Percentiles rank a stretch among this genome's conserved stretches.
Evolutionary conservation across 1,140 invertebrate genomes (phyloP).

Genomic region (Aphis craccivora): DNA sequence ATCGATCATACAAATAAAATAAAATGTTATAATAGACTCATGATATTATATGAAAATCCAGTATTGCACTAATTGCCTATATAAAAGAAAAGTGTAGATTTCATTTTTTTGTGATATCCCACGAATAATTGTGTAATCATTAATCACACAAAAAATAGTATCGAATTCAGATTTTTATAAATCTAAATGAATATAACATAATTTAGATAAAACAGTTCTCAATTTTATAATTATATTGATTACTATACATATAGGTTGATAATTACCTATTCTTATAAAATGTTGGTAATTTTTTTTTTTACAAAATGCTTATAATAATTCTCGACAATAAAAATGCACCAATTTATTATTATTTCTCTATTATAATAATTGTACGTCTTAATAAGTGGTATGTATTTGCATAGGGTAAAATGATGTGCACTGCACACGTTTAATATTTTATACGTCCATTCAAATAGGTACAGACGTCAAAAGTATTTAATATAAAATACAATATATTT

Average conservation of each 20-base stretch:
- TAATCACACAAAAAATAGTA: background rate
- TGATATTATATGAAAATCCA: background rate
- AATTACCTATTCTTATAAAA: too few relatives aligned
- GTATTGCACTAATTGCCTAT: too few relatives aligned
- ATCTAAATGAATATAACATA: background rate
- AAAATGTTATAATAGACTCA: background rate
- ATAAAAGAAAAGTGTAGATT: too few relatives aligned
- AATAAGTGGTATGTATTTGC: too few relatives aligned
- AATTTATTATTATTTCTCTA: too few relatives aligned
- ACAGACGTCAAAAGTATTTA: background rate
- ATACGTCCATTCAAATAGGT: background rate
- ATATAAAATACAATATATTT: conserved; percentile 8
- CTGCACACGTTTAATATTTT: background rate
- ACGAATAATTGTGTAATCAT: background rate
- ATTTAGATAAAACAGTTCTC: background rate
- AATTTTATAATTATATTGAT: too few relatives aligned
- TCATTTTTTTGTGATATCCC: too few relatives aligned
- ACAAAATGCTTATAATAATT: too few relatives aligned
- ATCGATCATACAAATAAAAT: background rate
- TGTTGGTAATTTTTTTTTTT: too few relatives aligned
- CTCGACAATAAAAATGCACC: too few relatives aligned
- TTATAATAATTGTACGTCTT: too few relatives aligned
- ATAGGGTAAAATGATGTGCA: too few relatives aligned
- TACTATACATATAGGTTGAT: background rate
- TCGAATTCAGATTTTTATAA: background rate